Conservation (phyloP, 2,888 invertebrate genomes). For the Ramazzottius varieornatus region DNA sequence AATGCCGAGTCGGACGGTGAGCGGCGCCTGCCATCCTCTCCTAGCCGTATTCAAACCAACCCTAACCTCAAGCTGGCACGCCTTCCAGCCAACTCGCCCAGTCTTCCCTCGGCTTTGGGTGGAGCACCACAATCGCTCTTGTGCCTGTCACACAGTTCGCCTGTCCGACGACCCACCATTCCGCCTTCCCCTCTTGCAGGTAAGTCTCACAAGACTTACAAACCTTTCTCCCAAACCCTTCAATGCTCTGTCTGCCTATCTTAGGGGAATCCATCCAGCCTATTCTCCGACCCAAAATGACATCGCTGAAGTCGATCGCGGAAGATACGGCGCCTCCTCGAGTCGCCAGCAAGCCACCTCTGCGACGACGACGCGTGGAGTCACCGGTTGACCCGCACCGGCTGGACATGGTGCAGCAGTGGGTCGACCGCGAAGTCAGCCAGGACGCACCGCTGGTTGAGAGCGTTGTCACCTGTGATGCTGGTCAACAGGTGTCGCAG, state of each 20-base stretch:
- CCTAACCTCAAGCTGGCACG: not conserved
- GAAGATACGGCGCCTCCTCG: no score
- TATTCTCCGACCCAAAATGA: no score
- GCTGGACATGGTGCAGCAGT: slow-evolving; percentile 68
- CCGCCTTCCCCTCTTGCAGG: not conserved
- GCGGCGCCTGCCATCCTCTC: not conserved
- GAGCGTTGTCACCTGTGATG: slow-evolving; percentile 7
- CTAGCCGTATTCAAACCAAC: not conserved
- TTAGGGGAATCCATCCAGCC: no score
- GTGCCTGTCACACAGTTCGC: not conserved
- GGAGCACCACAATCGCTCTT: not conserved
- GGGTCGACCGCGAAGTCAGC: slow-evolving; percentile 57
- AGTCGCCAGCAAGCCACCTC: no score
- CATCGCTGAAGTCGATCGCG: no score
- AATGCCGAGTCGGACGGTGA: not conserved
- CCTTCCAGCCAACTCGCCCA: not conserved
- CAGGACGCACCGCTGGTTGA: slow-evolving; percentile 31
- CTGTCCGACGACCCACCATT: not conserved
- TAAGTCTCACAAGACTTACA: no score
- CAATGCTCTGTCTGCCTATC: no score
- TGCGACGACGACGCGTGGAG: no score
- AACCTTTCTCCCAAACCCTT: no score
- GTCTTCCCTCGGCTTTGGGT: not conserved
- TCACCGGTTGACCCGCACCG: slow-evolving; percentile 82
- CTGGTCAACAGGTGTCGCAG: slow-evolving; percentile 10